phyloP scores from a whole-genome alignment of 2,113 vertebrate genomes.

The Takifugu flavidus region DNA sequence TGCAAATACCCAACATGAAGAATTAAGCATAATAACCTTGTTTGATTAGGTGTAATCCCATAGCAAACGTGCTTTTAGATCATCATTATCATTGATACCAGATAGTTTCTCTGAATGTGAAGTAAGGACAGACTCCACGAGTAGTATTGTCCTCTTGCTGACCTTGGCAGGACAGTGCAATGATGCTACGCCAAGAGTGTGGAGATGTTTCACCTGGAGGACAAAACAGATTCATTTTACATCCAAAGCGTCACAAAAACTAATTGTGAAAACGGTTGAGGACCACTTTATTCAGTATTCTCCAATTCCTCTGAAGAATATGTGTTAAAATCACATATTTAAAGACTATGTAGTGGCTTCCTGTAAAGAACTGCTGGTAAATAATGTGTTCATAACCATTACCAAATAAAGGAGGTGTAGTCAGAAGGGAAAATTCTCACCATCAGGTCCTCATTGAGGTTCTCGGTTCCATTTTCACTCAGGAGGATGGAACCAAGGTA shows the following conservation, averaged over 20 bases:
- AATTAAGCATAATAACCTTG: not conserved
- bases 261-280: too few species aligned
- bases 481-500: conserved; percentile 81
- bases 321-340: too few species aligned
- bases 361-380: too few species aligned
- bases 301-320: too few species aligned
- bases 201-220: conserved; percentile 85
- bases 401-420: too few species aligned
- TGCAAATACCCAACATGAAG: conserved; percentile 11
- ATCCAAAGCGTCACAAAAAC: not conserved
- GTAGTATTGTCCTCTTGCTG: conserved; percentile 79
- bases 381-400: too few species aligned
- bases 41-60: too few species aligned
- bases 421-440: conserved; percentile 63
- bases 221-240: conserved; percentile 1
- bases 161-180: conserved; percentile 86
- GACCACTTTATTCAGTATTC: too few species aligned
- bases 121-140: conserved; percentile 88
- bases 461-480: conserved; percentile 70
- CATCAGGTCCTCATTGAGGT: conserved; percentile 81
- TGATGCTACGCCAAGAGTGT: conserved; percentile 84
- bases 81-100: conserved; percentile 59
- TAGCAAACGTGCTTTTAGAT: too few species aligned
- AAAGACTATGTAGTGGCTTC: too few species aligned
- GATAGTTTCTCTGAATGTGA: conserved; percentile 52